phyloP scores from a whole-genome alignment of 2,113 vertebrate species.

The Glaucomys volans region DNA sequence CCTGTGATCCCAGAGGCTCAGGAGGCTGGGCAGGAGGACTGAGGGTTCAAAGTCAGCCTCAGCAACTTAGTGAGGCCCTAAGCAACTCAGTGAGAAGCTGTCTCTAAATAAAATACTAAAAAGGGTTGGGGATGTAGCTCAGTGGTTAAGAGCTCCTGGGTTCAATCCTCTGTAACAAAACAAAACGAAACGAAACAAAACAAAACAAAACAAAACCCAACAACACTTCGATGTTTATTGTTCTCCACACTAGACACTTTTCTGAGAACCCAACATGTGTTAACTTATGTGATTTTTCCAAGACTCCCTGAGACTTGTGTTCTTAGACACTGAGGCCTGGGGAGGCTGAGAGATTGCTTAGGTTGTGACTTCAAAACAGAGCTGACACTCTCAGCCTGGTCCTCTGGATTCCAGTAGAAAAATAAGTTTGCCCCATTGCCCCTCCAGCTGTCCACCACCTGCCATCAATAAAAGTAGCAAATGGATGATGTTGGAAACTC shows the following conservation, averaged over 20 bases:
- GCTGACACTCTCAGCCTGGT: neutral
- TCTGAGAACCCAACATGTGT: neutral
- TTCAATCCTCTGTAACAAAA: no score
- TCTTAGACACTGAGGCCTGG: neutral
- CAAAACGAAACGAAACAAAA: no score
- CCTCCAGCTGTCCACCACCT: neutral
- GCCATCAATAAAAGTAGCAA: neutral
- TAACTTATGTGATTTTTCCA: neutral
- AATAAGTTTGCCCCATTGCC: neutral
- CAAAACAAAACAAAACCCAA: neutral
- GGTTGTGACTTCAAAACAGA: neutral
- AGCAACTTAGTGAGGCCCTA: no score
- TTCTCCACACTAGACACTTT: neutral
- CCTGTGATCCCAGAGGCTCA: no score
- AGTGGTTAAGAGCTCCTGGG: no score
- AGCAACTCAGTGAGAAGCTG: no score
- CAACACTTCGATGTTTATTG: neutral
- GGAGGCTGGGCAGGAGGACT: no score
- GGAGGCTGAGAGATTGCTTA: neutral
- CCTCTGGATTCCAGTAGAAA: neutral
- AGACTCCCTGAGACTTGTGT: neutral
- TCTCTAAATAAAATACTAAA: no score
- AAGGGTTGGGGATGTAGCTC: no score
- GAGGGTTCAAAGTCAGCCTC: no score
- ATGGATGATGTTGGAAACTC: no score